Conservation (phyloP, 1,140 invertebrate genomes). For the Brachionus plicatilis region DNA sequence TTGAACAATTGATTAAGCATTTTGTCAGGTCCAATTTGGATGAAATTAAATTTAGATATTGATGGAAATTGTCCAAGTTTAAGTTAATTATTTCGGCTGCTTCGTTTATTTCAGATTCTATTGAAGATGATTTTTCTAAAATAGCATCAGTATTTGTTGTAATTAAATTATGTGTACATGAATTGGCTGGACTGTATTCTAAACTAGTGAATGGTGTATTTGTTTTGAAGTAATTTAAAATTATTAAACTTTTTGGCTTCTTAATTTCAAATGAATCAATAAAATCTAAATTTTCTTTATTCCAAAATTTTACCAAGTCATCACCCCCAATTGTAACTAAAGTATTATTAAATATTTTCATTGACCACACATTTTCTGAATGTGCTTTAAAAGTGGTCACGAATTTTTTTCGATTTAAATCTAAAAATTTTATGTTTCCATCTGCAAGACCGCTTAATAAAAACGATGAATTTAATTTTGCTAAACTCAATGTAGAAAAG, state of each 20-base stretch:
- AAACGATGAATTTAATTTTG: not conserved
- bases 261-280: not conserved
- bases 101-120: not conserved
- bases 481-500: not conserved
- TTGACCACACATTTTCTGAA: not conserved
- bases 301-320: not conserved
- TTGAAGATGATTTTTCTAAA: not conserved
- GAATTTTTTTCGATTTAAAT: not conserved
- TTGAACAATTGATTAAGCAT: not conserved
- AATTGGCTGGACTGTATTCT: too few relatives aligned
- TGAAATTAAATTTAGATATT: not conserved
- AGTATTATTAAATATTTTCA: not conserved
- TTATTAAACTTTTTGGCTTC: not conserved
- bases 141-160: not conserved
- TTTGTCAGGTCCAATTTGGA: not conserved
- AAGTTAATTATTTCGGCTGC: not conserved
- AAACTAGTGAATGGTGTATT: not conserved
- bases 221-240: not conserved
- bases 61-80: not conserved
- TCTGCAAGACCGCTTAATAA: not conserved
- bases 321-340: not conserved
- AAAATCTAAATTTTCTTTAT: not conserved
- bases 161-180: too few relatives aligned
- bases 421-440: not conserved
- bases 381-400: not conserved